A percentile compares a stretch with the other conserved stretches of the same genome.
Conservation (phyloP, 2,797 vertebrate genomes). For the Poecilia wingei region DNA sequence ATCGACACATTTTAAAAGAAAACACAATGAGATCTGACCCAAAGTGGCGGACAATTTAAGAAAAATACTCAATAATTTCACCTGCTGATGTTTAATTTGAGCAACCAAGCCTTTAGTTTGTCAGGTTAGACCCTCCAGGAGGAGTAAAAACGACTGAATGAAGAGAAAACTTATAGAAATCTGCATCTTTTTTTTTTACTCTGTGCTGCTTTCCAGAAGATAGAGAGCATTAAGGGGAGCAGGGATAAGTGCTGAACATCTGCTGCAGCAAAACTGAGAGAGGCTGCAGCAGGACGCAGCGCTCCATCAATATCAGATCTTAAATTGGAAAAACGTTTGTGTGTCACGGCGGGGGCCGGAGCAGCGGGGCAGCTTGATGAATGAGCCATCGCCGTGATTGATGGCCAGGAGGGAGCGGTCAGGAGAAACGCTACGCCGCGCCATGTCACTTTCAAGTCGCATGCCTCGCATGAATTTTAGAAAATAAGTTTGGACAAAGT, state of each 20-base stretch:
- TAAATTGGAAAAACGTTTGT: conserved; percentile 78
- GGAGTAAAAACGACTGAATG: not conserved
- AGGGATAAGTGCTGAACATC: conserved; percentile 42
- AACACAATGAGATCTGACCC: not conserved
- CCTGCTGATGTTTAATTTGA: not conserved
- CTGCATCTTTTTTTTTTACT: not conserved
- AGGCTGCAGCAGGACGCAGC: conserved; percentile 49
- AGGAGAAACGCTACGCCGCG: conserved; percentile 63
- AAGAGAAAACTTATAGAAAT: not conserved
- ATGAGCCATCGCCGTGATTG: conserved; percentile 72
- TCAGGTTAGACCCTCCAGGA: not conserved
- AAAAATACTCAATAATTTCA: not conserved
- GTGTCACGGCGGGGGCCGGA: conserved; percentile 65
- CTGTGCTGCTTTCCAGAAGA: conserved; percentile 13
- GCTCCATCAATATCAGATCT: conserved; percentile 80
- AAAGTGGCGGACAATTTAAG: not conserved
- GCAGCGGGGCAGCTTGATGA: conserved; percentile 66
- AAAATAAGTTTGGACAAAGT: conserved; percentile 37
- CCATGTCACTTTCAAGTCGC: conserved; percentile 64
- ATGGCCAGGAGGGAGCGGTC: conserved; percentile 68
- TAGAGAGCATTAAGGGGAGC: conserved; percentile 28
- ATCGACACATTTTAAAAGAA: not conserved
- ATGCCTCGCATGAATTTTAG: conserved; percentile 53
- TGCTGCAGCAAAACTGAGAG: conserved; percentile 49
- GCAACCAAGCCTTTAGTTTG: not conserved